phyloP scores from a whole-genome alignment of 1,140 invertebrate genomes.

The Anoplophora glabripennis region DNA sequence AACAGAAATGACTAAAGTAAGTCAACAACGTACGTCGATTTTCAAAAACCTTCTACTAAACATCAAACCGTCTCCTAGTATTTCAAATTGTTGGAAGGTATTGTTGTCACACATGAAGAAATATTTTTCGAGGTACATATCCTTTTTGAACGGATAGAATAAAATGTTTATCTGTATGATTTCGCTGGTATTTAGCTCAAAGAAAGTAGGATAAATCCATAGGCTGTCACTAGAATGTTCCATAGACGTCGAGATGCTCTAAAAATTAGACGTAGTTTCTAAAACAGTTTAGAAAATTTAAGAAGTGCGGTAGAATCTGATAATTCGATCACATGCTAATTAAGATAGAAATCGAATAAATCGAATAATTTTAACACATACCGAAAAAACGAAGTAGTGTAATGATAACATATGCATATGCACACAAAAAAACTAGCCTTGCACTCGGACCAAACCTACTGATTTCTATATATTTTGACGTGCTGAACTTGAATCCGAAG shows the following conservation, averaged over 20 bases:
- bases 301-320: no score
- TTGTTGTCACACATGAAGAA: slow-evolving; percentile 34
- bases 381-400: no score
- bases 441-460: no score
- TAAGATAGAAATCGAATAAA: no score
- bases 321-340: no score
- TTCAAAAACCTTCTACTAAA: slow-evolving; percentile 26
- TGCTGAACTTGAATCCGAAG: no score
- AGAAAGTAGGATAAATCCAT: slow-evolving; percentile 35
- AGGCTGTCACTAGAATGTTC: slow-evolving; percentile 24
- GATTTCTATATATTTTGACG: no score
- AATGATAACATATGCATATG: no score
- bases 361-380: no score
- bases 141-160: slow-evolving; percentile 27
- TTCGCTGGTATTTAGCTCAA: slow-evolving; percentile 30
- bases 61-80: slow-evolving; percentile 32
- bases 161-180: slow-evolving; percentile 30
- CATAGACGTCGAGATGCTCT: slow-evolving; percentile 23
- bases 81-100: slow-evolving; percentile 30
- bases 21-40: slow-evolving; percentile 19
- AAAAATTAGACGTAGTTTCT: no score
- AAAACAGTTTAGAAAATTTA: no score
- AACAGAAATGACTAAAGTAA: neutral
- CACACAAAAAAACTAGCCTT: no score
- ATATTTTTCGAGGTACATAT: slow-evolving; percentile 27